Evolutionary conservation across 2,888 invertebrate species (phyloP).

Genomic region (Anodontia alba): DNA sequence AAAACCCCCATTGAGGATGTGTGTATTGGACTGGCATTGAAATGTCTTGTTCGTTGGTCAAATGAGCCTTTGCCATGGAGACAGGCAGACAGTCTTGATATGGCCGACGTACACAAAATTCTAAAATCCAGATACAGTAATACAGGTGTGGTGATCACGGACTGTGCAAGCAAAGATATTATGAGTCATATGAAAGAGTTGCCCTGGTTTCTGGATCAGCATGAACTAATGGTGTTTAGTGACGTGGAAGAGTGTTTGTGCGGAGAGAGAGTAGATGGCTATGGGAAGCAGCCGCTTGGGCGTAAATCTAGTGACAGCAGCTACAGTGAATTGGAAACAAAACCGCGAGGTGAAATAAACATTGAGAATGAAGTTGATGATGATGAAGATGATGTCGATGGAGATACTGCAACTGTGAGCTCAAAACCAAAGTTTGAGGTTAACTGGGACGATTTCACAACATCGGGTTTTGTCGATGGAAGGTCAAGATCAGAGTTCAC

Average conservation of each 20-base stretch:
- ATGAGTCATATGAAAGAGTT: conserved; percentile 45
- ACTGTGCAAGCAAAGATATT: conserved; percentile 37
- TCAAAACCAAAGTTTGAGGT: conserved; percentile 46
- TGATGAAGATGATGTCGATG: conserved; percentile 46
- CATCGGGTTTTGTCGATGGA: conserved; percentile 67
- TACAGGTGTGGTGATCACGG: conserved; percentile 35
- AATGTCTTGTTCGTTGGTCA: conserved; percentile 66
- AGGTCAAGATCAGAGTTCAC: conserved; percentile 63
- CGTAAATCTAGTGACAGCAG: conserved; percentile 57
- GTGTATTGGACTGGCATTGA: conserved; percentile 65
- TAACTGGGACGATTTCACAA: conserved; percentile 64
- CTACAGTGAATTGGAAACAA: conserved; percentile 37
- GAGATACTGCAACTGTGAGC: conserved; percentile 48
- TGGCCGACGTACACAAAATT: conserved; percentile 55
- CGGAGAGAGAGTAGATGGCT: conserved; percentile 41
- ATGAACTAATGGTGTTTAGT: conserved; percentile 61
- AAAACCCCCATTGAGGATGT: conserved; percentile 63
- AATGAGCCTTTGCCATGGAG: conserved; percentile 69
- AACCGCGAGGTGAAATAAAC: conserved; percentile 49
- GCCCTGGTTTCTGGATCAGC: conserved; percentile 62
- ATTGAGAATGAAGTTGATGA: conserved; percentile 61
- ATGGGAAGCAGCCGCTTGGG: conserved; percentile 34
- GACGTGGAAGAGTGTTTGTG: conserved; percentile 62
- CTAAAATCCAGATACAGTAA: conserved; percentile 42
- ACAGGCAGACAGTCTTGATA: conserved; percentile 39